Evolutionary conservation across 2,888 invertebrate species (phyloP).

Genomic region (Drosophila affinis): DNA sequence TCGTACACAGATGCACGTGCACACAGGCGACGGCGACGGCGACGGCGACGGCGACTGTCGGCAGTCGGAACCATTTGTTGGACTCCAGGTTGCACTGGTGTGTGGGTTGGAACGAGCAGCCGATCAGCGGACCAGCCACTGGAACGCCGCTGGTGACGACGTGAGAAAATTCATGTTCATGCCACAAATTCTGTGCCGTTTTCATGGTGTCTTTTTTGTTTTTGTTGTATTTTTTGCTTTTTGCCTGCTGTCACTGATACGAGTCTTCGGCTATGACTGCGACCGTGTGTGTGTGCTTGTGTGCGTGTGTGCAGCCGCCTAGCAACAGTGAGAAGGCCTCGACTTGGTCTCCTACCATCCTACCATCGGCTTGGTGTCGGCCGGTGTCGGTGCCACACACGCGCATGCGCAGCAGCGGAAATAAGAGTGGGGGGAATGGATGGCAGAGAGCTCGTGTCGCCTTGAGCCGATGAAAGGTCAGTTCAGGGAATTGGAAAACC

Average conservation of each 20-base stretch:
- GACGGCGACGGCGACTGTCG: neutral
- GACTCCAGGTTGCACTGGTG: conserved; percentile 57
- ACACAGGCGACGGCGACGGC: neutral
- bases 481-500: conserved; percentile 36
- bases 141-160: conserved; percentile 63
- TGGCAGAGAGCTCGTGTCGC: conserved; percentile 40
- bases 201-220: conserved; percentile 43
- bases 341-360: conserved; percentile 9
- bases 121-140: conserved; percentile 17
- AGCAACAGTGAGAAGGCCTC: conserved; percentile 38
- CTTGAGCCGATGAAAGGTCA: conserved; percentile 42
- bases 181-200: conserved; percentile 76
- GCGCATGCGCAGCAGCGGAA: conserved; percentile 3
- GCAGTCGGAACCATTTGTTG: conserved; percentile 32
- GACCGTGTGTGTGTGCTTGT: conserved; percentile 3
- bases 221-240: conserved; percentile 5
- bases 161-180: conserved; percentile 78
- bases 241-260: conserved; percentile 45
- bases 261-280: neutral
- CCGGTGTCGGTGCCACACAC: neutral
- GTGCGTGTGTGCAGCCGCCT: conserved; percentile 32
- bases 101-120: conserved; percentile 8
- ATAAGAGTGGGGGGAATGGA: conserved; percentile 1
- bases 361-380: neutral
- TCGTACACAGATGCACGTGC: conserved; percentile 22